Percentiles rank a stretch among this genome's conserved stretches.
Evolutionary conservation across 2,113 vertebrate genomes (phyloP).

Genomic region (Caloenas nicobarica): DNA sequence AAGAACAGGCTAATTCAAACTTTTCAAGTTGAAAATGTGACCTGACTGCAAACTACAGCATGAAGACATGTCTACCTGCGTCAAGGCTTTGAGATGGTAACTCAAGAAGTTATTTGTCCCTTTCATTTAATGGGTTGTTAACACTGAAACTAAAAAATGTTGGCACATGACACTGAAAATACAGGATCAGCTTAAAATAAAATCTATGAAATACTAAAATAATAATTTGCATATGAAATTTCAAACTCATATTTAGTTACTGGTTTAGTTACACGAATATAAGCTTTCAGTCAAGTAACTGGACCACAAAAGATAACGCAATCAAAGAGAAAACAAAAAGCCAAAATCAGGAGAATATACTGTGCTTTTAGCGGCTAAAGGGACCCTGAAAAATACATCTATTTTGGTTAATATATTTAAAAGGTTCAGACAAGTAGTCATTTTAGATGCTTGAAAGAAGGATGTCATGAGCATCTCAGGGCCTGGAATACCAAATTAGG

Average conservation of each 20-base stretch:
- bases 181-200: background rate
- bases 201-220: background rate
- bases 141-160: constrained; percentile 12
- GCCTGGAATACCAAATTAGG: background rate
- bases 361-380: background rate
- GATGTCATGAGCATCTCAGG: background rate
- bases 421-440: background rate
- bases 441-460: background rate
- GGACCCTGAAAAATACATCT: background rate
- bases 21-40: background rate
- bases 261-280: background rate
- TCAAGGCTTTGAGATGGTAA: background rate
- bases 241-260: background rate
- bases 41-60: background rate
- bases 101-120: background rate
- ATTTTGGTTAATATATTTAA: background rate
- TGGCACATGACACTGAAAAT: background rate
- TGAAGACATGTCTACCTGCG: background rate
- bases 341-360: background rate
- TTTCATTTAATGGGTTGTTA: background rate
- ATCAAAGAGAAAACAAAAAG: background rate
- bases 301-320: background rate
- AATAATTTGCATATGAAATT: background rate
- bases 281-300: background rate
- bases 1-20: background rate